A percentile compares a stretch with the other conserved stretches of the same genome.
These are phyloP conservation scores for Pheosia tremula DNA, from an alignment of 2,888 invertebrate genomes.

Conservation along the genomic window DNA sequence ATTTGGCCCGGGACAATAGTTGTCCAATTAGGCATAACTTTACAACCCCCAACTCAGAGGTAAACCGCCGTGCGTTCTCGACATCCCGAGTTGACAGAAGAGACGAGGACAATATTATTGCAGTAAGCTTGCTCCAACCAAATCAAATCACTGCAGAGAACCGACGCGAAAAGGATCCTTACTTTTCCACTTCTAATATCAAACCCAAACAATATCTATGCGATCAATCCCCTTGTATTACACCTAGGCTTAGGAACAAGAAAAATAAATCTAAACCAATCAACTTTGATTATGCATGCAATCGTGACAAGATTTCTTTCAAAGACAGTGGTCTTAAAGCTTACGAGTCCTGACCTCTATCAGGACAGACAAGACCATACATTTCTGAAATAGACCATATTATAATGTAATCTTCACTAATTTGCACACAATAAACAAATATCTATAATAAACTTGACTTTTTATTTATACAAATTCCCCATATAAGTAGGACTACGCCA, in stretches of 20 bases:
- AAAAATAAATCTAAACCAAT: not conserved
- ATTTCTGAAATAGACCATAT: constrained; percentile 3
- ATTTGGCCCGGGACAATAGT: not conserved
- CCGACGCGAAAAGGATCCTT: constrained; percentile 26
- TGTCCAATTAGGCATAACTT: constrained; percentile 5
- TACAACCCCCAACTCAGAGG: constrained; percentile 10
- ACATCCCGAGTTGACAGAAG: constrained; percentile 9
- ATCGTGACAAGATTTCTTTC: constrained; percentile 24
- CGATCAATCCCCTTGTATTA: not conserved
- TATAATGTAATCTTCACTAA: constrained; percentile 16
- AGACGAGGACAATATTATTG: constrained; percentile 10
- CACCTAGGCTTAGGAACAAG: not conserved
- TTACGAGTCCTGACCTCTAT: constrained; percentile 10
- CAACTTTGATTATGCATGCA: not conserved
- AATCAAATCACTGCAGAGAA: constrained; percentile 5
- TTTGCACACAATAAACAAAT: constrained; percentile 40
- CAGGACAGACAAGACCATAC: not conserved
- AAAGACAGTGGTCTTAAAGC: constrained; percentile 30
- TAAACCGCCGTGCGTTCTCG: constrained; percentile 7
- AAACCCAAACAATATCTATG: constrained; percentile 12
- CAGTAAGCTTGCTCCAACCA: constrained; percentile 6
- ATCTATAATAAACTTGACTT: constrained; percentile 22
- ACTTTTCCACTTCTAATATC: constrained; percentile 41
- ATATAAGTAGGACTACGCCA: not conserved
- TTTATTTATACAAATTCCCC: constrained; percentile 28